These are phyloP conservation scores for Nilaparvata lugens DNA, from an alignment of 1,140 invertebrate species.

Conservation along the genomic window DNA sequence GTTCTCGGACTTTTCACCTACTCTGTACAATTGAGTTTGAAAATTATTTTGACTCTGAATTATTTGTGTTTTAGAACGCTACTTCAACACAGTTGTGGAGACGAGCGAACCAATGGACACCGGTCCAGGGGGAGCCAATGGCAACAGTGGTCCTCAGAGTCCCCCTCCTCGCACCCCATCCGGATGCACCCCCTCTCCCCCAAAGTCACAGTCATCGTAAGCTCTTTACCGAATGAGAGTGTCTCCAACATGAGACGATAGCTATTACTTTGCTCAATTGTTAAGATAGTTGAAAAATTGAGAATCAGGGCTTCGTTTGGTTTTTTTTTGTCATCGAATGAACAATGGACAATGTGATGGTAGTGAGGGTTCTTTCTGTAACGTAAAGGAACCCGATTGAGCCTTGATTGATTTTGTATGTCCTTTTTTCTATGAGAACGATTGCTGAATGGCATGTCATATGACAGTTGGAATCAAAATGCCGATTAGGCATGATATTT, in stretches of 20 bases:
- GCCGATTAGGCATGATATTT: too few species aligned
- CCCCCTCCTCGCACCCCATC: conserved; percentile 24
- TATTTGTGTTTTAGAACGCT: conserved; percentile 27
- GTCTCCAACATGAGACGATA: background rate
- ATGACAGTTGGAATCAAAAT: too few species aligned
- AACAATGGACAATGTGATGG: background rate
- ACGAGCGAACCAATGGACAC: conserved; percentile 29
- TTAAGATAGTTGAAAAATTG: background rate
- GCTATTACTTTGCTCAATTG: conserved; percentile 3
- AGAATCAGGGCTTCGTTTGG: conserved; percentile 1
- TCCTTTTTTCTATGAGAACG: background rate
- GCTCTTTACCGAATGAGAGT: background rate
- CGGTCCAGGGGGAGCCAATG: conserved; percentile 25
- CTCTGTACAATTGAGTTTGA: background rate
- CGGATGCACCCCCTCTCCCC: conserved; percentile 5
- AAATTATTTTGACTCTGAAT: conserved; percentile 1
- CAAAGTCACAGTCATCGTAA: conserved; percentile 23
- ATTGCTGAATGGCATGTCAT: background rate
- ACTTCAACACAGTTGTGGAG: conserved; percentile 31
- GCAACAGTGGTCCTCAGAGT: conserved; percentile 24
- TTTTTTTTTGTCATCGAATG: background rate
- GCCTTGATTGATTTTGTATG: background rate
- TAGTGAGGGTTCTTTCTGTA: background rate
- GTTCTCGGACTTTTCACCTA: too few species aligned
- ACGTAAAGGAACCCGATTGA: background rate